Conservation (phyloP, 2,888 invertebrate genomes). For the Cremastobaeus sp. region DNA sequence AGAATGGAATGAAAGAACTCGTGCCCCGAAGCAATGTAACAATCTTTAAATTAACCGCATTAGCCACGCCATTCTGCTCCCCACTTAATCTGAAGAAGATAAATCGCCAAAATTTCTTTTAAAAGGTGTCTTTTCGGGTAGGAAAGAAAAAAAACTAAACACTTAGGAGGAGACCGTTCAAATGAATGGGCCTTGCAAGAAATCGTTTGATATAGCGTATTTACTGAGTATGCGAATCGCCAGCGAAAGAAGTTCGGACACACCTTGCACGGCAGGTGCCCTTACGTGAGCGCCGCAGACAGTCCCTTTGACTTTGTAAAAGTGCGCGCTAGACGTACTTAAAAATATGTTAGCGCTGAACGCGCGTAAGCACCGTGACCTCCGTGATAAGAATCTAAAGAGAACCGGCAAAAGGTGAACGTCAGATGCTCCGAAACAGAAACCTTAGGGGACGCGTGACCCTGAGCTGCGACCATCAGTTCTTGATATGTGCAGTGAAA, state of each 20-base stretch:
- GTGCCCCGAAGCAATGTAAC: constrained; percentile 29
- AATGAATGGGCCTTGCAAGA: constrained; percentile 49
- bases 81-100: constrained; percentile 36
- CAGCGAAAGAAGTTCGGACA: constrained; percentile 64
- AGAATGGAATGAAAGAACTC: constrained; percentile 8
- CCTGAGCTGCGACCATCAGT: constrained; percentile 56
- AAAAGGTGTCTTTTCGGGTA: constrained; percentile 47
- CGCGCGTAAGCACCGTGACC: constrained; percentile 77
- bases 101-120: constrained; percentile 50
- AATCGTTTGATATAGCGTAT: constrained; percentile 54
- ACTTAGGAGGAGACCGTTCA: constrained; percentile 34
- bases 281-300: constrained; percentile 62
- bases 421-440: constrained; percentile 71
- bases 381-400: constrained; percentile 76
- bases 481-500: constrained; percentile 36
- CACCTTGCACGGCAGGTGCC: constrained; percentile 78
- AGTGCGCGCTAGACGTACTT: constrained; percentile 68
- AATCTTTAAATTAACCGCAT: constrained; percentile 43
- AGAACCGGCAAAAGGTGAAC: constrained; percentile 64
- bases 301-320: constrained; percentile 66
- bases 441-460: constrained; percentile 62
- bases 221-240: constrained; percentile 43
- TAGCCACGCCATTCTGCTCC: constrained; percentile 18
- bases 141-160: constrained; percentile 24
- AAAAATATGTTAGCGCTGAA: constrained; percentile 76